Percentiles rank a stretch among this genome's conserved stretches.
phyloP scores from a whole-genome alignment of 1,140 invertebrate species.

The Diorhabda elongata region DNA sequence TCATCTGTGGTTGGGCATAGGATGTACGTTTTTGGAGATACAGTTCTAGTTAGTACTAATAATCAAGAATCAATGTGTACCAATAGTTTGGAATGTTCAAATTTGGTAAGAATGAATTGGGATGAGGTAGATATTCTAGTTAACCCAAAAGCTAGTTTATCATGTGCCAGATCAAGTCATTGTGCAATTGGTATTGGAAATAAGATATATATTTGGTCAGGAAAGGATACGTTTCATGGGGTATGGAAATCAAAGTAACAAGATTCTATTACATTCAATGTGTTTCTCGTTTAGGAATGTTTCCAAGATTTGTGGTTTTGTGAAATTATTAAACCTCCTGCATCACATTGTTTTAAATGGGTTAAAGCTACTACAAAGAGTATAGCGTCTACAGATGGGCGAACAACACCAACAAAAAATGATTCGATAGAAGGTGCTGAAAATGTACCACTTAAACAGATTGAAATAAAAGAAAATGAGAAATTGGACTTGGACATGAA shows the following conservation, averaged over 20 bases:
- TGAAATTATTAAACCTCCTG: constrained; percentile 88
- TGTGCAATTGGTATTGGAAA: constrained; percentile 94
- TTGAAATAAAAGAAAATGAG: too few species aligned
- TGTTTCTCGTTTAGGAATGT: constrained; percentile 66
- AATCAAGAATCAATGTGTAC: constrained; percentile 91
- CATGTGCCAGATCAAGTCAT: constrained; percentile 92
- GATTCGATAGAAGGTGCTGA: too few species aligned
- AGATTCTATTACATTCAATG: constrained; percentile 78
- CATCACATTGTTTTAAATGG: constrained; percentile 85
- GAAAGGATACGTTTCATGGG: constrained; percentile 96
- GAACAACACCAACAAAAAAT: too few species aligned
- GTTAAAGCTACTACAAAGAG: constrained; percentile 54
- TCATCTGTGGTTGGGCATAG: constrained; percentile 90
- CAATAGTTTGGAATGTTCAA: constrained; percentile 82
- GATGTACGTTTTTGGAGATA: constrained; percentile 99
- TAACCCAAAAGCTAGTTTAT: constrained; percentile 77
- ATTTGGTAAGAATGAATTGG: constrained; percentile 92
- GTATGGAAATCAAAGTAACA: constrained; percentile 85
- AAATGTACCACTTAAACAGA: too few species aligned
- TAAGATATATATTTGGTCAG: constrained; percentile 97
- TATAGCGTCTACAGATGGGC: too few species aligned
- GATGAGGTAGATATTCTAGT: constrained; percentile 84
- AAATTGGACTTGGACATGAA: too few species aligned
- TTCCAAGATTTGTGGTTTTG: constrained; percentile 99
- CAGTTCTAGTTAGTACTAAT: constrained; percentile 68